A percentile compares a stretch with the other conserved stretches of the same genome.
Evolutionary conservation across 1,140 invertebrate genomes (phyloP).

Genomic region (Camponotus pennsylvanicus): DNA sequence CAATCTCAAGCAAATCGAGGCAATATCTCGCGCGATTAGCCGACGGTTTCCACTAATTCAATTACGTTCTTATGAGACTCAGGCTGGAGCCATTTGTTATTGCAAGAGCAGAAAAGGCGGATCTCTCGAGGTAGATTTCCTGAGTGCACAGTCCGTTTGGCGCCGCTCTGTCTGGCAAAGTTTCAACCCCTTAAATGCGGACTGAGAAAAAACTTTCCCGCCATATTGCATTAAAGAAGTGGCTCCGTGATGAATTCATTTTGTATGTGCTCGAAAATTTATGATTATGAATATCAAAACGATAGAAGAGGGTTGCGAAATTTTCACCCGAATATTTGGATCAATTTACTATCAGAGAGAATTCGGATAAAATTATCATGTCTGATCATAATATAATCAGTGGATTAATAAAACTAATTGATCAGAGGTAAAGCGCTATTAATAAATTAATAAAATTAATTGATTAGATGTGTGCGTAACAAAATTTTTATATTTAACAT

Average conservation of each 20-base stretch:
- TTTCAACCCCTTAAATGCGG: conserved; percentile 70
- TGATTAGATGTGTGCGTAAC: neutral
- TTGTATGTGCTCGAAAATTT: conserved; percentile 32
- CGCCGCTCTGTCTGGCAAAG: conserved; percentile 67
- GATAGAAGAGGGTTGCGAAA: conserved; percentile 7
- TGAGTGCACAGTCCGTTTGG: conserved; percentile 53
- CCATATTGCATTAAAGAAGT: conserved; percentile 70
- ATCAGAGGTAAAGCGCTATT: neutral
- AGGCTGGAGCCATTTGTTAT: conserved; percentile 65
- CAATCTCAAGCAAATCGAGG: conserved; percentile 21
- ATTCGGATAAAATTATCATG: neutral
- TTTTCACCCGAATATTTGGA: conserved; percentile 17
- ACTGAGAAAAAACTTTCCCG: conserved; percentile 67
- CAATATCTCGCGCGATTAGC: conserved; percentile 60
- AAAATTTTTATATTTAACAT: neutral
- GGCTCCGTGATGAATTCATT: conserved; percentile 67
- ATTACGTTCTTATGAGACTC: conserved; percentile 69
- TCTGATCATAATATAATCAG: neutral
- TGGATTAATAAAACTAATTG: conserved; percentile 12
- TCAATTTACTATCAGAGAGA: neutral
- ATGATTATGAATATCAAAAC: conserved; percentile 69
- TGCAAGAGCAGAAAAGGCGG: conserved; percentile 56
- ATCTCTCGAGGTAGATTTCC: conserved; percentile 53
- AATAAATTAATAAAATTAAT: conserved; percentile 18
- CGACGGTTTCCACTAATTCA: conserved; percentile 65